Evolutionary conservation across 2,113 vertebrate genomes (phyloP), one percentile per base, ranked within the genome.

Genomic region (Orcinus orca): DNA sequence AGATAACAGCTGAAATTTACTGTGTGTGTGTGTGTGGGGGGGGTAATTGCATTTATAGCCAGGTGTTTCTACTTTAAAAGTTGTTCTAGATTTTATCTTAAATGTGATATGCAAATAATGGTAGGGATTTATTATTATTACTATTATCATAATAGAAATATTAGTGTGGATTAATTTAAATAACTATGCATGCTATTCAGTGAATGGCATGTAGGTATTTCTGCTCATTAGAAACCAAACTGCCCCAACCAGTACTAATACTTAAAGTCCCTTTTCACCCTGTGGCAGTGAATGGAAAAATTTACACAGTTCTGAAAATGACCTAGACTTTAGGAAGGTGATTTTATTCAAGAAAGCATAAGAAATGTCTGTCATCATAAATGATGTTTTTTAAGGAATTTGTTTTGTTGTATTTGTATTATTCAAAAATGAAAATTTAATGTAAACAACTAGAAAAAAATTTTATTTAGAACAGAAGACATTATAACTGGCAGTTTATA

Each of bases 21-120:
- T 90, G n/a, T 82, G 20, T 14, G 44, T 47, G 41, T 44, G 44
- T 9, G n/a, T n/a, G n/a, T n/a, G n/a, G 7, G 12, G 47, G 50
- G 67, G n/a, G 33, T 3, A 47, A 55, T 90, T 93, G 55, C 71
- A 93, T 96, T 91, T 88, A 88, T n/a, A 93, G 31, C 71, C 77
- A 97, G 93, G 89, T 97, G 63, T 93, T 94, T 90, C 73, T 90
- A 63, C 60, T 94, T 85, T 92, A 74, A 95, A 93, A 80, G 20
- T 68, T 87, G 62, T 67, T 92, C 67, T 90, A 68, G 77, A 93
- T 88, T 67, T 92, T 96, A 96, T 97, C 83, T 88, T 81, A 87
- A 89, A 93, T 74, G 58, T 73, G 68, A 96, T 95, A 91, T 95
- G 93, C 71, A 97, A 97, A 97, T 95, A 8, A 13, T 31, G 8